Conservation (phyloP, 2,888 invertebrate genomes). For the Proisotoma minuta region DNA sequence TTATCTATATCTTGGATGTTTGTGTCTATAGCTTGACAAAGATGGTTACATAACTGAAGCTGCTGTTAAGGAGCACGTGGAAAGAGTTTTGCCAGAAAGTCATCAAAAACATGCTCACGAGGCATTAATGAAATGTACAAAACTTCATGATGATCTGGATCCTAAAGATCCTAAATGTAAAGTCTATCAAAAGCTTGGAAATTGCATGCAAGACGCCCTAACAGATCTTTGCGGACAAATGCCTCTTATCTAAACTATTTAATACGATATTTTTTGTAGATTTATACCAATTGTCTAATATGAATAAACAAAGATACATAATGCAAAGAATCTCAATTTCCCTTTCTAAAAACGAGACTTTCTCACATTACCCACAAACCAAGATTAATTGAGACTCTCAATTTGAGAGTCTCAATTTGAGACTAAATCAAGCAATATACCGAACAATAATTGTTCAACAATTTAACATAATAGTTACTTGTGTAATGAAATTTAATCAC, state of each 20-base stretch:
- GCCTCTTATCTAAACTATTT: slow-evolving; percentile 3
- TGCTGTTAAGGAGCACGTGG: slow-evolving; percentile 22
- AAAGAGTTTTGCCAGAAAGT: slow-evolving; percentile 22
- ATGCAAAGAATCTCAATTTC: no score
- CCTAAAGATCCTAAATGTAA: slow-evolving; percentile 34
- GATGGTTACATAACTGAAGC: slow-evolving; percentile 22
- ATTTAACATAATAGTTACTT: no score
- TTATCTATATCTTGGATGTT: no score
- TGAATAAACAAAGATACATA: no score
- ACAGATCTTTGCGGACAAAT: slow-evolving; percentile 22
- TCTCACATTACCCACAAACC: no score
- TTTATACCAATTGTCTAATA: no score
- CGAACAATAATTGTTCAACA: no score
- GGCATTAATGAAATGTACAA: slow-evolving; percentile 18
- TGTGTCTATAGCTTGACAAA: slow-evolving; percentile 27
- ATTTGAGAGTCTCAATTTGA: no score
- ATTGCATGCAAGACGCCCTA: slow-evolving; percentile 29
- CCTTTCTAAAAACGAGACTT: no score
- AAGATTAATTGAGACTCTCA: no score
- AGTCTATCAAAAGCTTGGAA: slow-evolving; percentile 28
- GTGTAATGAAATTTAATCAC: no score
- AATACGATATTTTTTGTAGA: neutral
- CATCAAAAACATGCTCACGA: slow-evolving; percentile 21
- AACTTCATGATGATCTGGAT: slow-evolving; percentile 18
- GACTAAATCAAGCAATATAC: no score